A percentile compares a stretch with the other conserved stretches of the same genome.
Evolutionary conservation across 2,113 vertebrate genomes (phyloP).

Genomic region (Oncorhynchus nerka): DNA sequence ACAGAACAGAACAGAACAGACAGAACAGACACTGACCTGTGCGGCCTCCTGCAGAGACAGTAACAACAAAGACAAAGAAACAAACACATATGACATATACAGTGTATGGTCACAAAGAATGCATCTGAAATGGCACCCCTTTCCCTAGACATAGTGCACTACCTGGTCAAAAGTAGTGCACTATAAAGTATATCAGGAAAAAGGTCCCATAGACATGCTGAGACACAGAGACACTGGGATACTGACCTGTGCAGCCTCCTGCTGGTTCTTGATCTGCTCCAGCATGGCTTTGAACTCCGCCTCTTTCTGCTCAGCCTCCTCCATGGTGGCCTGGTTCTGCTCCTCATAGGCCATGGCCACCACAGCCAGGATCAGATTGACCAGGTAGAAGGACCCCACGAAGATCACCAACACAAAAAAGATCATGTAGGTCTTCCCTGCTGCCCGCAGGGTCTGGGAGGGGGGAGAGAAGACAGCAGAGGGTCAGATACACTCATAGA

Average conservation of each 20-base stretch:
- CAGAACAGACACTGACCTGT: not conserved
- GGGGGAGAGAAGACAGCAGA: not conserved
- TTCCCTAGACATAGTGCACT: too few relatives aligned
- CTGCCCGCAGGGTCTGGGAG: slow-evolving; percentile 62
- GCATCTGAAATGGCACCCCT: too few relatives aligned
- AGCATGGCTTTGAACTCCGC: slow-evolving; percentile 97
- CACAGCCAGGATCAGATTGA: slow-evolving; percentile 98
- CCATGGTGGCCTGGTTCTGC: slow-evolving; percentile 95
- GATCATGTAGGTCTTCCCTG: slow-evolving; percentile 99
- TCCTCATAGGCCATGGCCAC: slow-evolving; percentile 99
- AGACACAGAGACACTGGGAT: not conserved
- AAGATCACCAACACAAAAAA: slow-evolving; percentile 99
- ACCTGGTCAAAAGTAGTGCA: too few relatives aligned
- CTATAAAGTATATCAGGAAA: accelerated
- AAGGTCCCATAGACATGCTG: not conserved
- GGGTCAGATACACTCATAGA: too few relatives aligned
- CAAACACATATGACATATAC: not conserved
- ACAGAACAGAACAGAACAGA: not conserved
- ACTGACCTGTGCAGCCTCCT: slow-evolving; percentile 92
- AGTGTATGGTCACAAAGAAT: too few relatives aligned
- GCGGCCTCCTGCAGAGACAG: too few relatives aligned
- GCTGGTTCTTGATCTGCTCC: slow-evolving; percentile 92
- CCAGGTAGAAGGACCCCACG: slow-evolving; percentile 97
- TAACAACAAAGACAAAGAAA: not conserved
- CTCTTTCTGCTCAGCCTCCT: slow-evolving; percentile 96